Conservation (phyloP, 1,140 invertebrate genomes). For the Papilio aristodemus region DNA sequence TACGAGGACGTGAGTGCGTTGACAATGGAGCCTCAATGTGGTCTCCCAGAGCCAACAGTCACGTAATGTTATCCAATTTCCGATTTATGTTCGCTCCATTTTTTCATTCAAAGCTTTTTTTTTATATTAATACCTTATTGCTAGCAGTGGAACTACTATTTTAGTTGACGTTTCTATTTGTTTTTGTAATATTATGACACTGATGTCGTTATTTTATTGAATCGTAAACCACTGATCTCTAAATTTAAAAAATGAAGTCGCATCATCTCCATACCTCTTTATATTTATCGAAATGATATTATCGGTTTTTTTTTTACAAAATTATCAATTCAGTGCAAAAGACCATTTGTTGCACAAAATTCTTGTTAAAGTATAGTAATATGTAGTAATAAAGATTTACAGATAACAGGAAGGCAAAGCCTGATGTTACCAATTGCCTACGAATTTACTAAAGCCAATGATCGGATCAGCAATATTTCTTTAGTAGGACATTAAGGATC, state of each 20-base stretch:
- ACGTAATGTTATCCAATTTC: conserved; percentile 48
- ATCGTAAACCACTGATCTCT: no score
- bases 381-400: not conserved
- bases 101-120: conserved; percentile 24
- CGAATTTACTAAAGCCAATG: conserved; percentile 15
- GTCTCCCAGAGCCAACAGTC: conserved; percentile 37
- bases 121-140: not conserved
- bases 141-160: not conserved
- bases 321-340: no score
- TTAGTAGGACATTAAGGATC: conserved; percentile 30
- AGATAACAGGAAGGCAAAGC: not conserved
- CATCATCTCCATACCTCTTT: no score
- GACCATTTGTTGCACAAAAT: no score
- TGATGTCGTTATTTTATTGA: no score
- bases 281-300: no score
- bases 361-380: no score
- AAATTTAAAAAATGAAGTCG: no score
- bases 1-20: conserved; percentile 38
- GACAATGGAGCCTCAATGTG: conserved; percentile 34
- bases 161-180: not conserved
- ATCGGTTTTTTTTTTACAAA: no score
- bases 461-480: conserved; percentile 29
- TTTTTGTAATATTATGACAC: conserved; percentile 4
- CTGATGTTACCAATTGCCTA: conserved; percentile 4
- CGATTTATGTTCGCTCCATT: conserved; percentile 35